Conservation (phyloP, 2,888 invertebrate species). For the Clunio marinus region DNA sequence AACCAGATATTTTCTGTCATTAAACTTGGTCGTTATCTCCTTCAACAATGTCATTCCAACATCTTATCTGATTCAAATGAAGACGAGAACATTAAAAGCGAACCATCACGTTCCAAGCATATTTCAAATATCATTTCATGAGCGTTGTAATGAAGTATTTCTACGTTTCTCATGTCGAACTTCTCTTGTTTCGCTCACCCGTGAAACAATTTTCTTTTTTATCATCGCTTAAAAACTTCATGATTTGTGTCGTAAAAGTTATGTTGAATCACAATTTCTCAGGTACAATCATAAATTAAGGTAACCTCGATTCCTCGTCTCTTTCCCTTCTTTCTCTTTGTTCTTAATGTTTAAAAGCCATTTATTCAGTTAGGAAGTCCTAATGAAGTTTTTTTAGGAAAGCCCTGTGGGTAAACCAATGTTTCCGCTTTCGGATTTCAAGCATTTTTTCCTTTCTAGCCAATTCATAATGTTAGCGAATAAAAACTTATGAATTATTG, state of each 20-base stretch:
- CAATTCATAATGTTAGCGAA: no score
- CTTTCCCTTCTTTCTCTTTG: not conserved
- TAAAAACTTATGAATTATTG: constrained; percentile 25
- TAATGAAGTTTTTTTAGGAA: constrained; percentile 6
- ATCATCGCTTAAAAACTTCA: not conserved
- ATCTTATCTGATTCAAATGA: not conserved
- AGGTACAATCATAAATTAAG: not conserved
- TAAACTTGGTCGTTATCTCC: constrained; percentile 10
- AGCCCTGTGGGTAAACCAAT: not conserved
- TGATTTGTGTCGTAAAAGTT: constrained; percentile 15
- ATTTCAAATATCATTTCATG: constrained; percentile 26
- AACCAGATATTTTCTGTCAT: constrained; percentile 2
- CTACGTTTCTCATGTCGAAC: constrained; percentile 7
- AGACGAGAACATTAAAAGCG: constrained; percentile 1
- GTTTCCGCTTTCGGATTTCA: no score
- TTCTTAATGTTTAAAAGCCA: not conserved
- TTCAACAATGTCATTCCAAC: not conserved
- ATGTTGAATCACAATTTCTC: no score
- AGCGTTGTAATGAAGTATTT: constrained; percentile 12
- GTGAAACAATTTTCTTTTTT: constrained; percentile 29
- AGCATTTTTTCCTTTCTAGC: no score
- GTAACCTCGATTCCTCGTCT: not conserved
- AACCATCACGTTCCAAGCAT: constrained; percentile 29
- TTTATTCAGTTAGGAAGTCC: no score
- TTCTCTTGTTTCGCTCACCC: no score